Conservation (phyloP, 2,797 vertebrate genomes). For the Pseudochromis fuscus region DNA sequence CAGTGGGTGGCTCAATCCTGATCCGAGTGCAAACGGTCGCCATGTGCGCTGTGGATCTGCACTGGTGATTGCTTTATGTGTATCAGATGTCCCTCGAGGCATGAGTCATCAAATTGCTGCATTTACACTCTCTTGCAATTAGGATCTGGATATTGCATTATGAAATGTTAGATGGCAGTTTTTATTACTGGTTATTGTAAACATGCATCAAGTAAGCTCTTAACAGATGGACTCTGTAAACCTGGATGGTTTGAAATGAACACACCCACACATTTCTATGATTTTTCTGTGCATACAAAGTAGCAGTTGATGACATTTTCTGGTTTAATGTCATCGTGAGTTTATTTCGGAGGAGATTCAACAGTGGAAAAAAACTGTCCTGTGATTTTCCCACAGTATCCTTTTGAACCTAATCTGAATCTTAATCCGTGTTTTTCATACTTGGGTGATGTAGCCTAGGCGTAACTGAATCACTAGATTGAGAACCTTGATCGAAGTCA, state of each 20-base stretch:
- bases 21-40: conserved; percentile 49
- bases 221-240: no score
- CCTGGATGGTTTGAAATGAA: no score
- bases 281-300: no score
- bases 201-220: no score
- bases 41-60: not conserved
- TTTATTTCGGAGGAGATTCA: not conserved
- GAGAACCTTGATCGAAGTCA: not conserved
- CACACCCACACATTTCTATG: no score
- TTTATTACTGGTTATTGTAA: no score
- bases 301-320: no score
- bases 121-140: not conserved
- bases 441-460: not conserved
- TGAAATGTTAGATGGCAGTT: no score
- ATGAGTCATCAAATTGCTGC: conserved; percentile 26
- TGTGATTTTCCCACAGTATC: not conserved
- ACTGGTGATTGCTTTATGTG: not conserved
- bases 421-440: conserved; percentile 21
- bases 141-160: not conserved
- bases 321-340: not conserved
- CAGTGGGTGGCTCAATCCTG: conserved; percentile 36
- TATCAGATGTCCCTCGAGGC: not conserved
- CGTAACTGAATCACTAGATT: conserved; percentile 7
- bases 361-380: not conserved
- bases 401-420: conserved; percentile 5